Evolutionary conservation across 2,888 invertebrate species (phyloP).

Genomic region (Torymus tubicola): DNA sequence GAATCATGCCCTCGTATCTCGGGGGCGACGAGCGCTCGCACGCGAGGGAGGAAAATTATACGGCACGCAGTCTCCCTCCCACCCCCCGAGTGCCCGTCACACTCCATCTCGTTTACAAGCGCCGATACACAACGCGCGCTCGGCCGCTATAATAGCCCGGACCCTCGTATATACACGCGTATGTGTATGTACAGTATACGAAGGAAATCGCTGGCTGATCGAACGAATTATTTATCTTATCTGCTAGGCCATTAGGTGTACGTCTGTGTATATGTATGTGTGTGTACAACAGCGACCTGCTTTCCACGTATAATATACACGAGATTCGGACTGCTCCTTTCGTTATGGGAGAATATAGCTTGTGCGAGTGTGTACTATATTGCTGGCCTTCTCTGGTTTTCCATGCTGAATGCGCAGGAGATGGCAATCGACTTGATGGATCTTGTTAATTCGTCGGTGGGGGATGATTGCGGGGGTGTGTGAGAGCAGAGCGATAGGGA

Average conservation of each 20-base stretch:
- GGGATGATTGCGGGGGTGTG: neutral
- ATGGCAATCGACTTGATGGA: constrained; percentile 30
- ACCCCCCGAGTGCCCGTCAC: neutral
- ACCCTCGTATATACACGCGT: neutral
- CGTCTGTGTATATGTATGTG: neutral
- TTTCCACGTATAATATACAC: no score
- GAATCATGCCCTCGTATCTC: constrained; percentile 41
- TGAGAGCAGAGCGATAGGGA: no score
- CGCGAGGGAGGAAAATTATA: constrained; percentile 17
- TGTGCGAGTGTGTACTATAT: neutral
- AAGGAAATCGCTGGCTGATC: constrained; percentile 44
- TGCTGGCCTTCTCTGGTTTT: constrained; percentile 17
- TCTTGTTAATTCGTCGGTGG: constrained; percentile 28
- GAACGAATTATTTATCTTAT: constrained; percentile 64
- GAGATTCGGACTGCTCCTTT: neutral
- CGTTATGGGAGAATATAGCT: constrained; percentile 12
- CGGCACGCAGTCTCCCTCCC: neutral
- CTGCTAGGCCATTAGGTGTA: constrained; percentile 59
- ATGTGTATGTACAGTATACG: neutral
- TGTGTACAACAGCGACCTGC: no score
- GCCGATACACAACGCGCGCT: neutral
- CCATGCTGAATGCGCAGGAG: neutral
- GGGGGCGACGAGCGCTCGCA: neutral
- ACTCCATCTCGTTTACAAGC: constrained; percentile 18
- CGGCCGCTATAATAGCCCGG: constrained; percentile 11